A percentile compares a stretch with the other conserved stretches of the same genome.
Conservation (phyloP, 2,888 invertebrate genomes). For the Caenorhabditis angaria region DNA sequence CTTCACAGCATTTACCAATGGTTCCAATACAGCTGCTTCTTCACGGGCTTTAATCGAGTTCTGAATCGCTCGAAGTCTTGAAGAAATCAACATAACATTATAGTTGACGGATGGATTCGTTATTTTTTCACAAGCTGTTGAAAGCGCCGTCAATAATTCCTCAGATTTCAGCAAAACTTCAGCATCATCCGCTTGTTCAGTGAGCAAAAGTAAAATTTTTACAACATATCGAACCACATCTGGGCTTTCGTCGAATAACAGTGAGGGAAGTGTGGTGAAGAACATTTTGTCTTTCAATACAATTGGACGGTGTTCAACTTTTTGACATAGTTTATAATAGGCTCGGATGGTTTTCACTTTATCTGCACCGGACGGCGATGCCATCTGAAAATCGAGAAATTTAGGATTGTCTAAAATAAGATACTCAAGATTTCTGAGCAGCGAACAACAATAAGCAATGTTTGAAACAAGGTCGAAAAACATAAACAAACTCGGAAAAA, state of each 20-base stretch:
- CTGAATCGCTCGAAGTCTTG: conserved; percentile 39
- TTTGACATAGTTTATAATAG: conserved; percentile 51
- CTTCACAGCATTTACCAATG: conserved; percentile 22
- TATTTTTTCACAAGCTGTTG: conserved; percentile 37
- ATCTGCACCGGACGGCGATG: conserved; percentile 8
- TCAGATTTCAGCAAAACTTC: conserved; percentile 30
- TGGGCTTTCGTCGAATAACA: conserved; percentile 35
- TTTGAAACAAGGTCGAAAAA: not conserved
- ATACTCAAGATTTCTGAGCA: no score
- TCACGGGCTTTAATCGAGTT: conserved; percentile 19
- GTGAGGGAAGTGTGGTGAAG: conserved; percentile 28
- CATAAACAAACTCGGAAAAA: not conserved
- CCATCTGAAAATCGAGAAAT: not conserved
- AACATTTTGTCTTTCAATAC: conserved; percentile 49
- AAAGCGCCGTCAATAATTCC: conserved; percentile 21
- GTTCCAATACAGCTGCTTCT: conserved; percentile 16
- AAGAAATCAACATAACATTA: conserved; percentile 46
- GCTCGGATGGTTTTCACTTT: conserved; percentile 39
- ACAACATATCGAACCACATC: conserved; percentile 45
- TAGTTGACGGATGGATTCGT: conserved; percentile 44
- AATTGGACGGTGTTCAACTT: conserved; percentile 36
- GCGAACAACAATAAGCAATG: not conserved
- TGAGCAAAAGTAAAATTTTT: conserved; percentile 46
- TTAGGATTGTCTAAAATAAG: no score
- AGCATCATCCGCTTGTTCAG: conserved; percentile 44